Evolutionary conservation across 2,113 vertebrate species (phyloP), one percentile per base, ranked within the genome.

Genomic region (Bungarus multicinctus): DNA sequence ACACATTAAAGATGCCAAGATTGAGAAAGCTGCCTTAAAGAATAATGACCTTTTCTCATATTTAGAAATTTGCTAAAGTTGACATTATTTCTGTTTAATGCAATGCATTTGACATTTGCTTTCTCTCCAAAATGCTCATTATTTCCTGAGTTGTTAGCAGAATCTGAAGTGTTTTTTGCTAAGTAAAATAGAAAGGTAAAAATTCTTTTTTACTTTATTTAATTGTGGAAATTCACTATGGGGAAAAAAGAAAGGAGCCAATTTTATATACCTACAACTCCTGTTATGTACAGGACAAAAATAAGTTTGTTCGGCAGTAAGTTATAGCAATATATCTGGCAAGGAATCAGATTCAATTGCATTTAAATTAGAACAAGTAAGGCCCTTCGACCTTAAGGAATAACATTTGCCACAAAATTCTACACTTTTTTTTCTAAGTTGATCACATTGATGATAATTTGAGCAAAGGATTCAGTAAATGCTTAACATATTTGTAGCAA

Each of bases 121-220:
- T 47, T 87, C 27, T 87, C 92, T 92, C 45, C 39, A 91, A 90
- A 50, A 39, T 60, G 54, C 22, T 94, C 53, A 8, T 5, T 58
- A 0, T 5, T 9, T 90, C 23, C 9, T 88, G n/a, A 85, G 50
- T 89, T 93, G 43, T 93, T 57, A 89, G 90, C 47, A 16, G 4
- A 86, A 92, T 39, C 57, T 90, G 34, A 9, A 39, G 5, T 85
- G 81, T 93, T 95, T 93, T 95, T 52, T 2, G 85, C 2, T 93
- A 69, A 95, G 85, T 91, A 3, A 18, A 14, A 11, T n/a, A 30
- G n/a, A 60, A 93, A 27, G n/a, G 2, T 43, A 5, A 91, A 90
- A n/a, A 4, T 10, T 20, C 23, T 54, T 90, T 69, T 69, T 64
- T 34, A 18, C 16, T 27, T 64, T 14, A 7, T 64, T 86, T 45